These are phyloP conservation scores for Perizoma flavofasciatum DNA, from an alignment of 2,888 invertebrate genomes.

Conservation along the genomic window DNA sequence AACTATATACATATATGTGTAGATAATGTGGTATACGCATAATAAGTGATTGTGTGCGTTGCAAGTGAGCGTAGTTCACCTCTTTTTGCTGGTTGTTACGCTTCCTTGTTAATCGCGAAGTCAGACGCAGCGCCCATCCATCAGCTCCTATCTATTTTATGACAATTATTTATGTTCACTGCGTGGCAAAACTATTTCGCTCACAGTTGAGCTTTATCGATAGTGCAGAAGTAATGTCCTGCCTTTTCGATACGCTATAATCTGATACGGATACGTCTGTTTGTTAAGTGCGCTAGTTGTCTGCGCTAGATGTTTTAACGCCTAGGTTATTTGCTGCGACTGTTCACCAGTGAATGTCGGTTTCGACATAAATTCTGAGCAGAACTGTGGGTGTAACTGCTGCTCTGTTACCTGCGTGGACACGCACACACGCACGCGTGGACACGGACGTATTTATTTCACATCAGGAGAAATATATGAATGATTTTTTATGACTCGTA, in stretches of 20 bases:
- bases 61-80: constrained; percentile 39
- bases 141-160: constrained; percentile 79
- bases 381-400: constrained; percentile 81
- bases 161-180: constrained; percentile 82
- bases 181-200: constrained; percentile 79
- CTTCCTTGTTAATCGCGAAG: constrained; percentile 69
- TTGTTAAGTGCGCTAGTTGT: constrained; percentile 82
- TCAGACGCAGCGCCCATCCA: constrained; percentile 65
- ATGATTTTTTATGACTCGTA: constrained; percentile 57
- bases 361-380: constrained; percentile 81
- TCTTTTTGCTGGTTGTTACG: constrained; percentile 37
- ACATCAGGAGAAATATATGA: constrained; percentile 67
- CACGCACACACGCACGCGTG: too few relatives aligned
- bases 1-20: constrained; percentile 7
- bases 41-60: constrained; percentile 19
- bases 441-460: constrained; percentile 74
- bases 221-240: constrained; percentile 80
- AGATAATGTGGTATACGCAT: constrained; percentile 18
- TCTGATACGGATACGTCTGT: constrained; percentile 83
- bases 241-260: constrained; percentile 77
- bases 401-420: constrained; percentile 69
- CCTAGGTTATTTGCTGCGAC: constrained; percentile 80
- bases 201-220: constrained; percentile 83
- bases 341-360: constrained; percentile 77
- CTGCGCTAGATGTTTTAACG: constrained; percentile 80